These are phyloP conservation scores for Pachliopta kotzebuea DNA, from an alignment of 2,888 invertebrate genomes.

Conservation along the genomic window DNA sequence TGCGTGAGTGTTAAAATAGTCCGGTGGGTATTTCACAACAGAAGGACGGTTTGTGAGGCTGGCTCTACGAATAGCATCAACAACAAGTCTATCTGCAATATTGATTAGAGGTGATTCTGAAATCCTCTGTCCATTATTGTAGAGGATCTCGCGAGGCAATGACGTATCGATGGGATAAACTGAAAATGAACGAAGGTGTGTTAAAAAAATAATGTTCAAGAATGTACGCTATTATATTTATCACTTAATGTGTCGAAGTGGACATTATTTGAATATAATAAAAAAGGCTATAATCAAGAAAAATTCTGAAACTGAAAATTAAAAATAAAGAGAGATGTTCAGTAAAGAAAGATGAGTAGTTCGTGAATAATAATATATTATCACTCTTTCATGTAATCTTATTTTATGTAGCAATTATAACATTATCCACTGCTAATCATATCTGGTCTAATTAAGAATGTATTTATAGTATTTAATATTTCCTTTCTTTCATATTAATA, in stretches of 20 bases:
- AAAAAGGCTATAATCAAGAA: background rate
- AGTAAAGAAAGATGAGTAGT: too few relatives aligned
- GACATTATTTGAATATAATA: background rate
- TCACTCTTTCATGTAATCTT: too few relatives aligned
- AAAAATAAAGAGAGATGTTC: too few relatives aligned
- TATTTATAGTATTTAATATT: too few relatives aligned
- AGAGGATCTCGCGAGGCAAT: constrained; percentile 47
- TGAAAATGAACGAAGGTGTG: constrained; percentile 43
- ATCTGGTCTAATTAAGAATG: too few relatives aligned
- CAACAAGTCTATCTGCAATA: constrained; percentile 64
- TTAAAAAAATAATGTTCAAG: background rate
- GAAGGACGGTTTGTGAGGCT: constrained; percentile 64
- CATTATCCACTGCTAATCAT: too few relatives aligned
- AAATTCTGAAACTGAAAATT: too few relatives aligned
- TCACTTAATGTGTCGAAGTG: too few relatives aligned
- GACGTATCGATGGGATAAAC: constrained; percentile 53
- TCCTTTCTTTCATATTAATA: too few relatives aligned
- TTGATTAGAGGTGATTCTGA: constrained; percentile 52
- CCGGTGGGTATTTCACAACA: constrained; percentile 64
- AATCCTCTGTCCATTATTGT: constrained; percentile 45
- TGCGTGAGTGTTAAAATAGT: constrained; percentile 61
- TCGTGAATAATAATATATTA: too few relatives aligned
- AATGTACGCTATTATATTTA: too few relatives aligned
- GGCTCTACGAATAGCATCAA: constrained; percentile 64
- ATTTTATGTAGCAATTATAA: too few relatives aligned